Percentiles rank a stretch among this genome's conserved stretches.
These are phyloP conservation scores for Danio kyathit DNA, from an alignment of 2,797 vertebrate genomes.

Conservation along the genomic window DNA sequence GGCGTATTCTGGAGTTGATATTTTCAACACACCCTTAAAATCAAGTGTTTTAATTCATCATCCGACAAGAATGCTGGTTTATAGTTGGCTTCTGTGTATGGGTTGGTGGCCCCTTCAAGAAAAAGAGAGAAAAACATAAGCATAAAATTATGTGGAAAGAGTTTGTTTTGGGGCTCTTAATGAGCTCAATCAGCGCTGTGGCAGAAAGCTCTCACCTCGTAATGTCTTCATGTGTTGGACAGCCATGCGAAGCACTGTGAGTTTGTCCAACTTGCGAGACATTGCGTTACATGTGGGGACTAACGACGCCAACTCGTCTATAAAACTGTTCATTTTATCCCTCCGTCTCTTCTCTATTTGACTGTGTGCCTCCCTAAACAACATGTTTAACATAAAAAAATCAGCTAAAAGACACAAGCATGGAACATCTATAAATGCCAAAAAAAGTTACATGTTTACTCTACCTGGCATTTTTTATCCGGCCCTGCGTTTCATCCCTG, in stretches of 20 bases:
- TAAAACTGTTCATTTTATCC: conserved; percentile 99
- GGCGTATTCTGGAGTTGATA: neutral
- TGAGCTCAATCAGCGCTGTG: neutral
- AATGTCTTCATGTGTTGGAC: conserved; percentile 99
- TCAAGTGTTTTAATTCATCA: conserved; percentile 97
- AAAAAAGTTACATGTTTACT: neutral
- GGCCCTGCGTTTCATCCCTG: conserved; percentile 90
- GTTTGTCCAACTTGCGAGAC: conserved; percentile 97
- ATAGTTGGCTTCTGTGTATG: conserved; percentile 98
- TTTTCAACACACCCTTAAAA: conserved; percentile 88
- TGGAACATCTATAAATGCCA: neutral
- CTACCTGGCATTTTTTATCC: conserved; percentile 98
- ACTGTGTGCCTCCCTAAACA: conserved; percentile 93
- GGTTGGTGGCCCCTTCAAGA: conserved; percentile 90
- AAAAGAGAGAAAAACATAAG: neutral
- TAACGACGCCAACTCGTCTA: conserved; percentile 95
- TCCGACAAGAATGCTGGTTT: conserved; percentile 98
- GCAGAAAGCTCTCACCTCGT: conserved; percentile 82
- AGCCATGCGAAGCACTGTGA: conserved; percentile 97
- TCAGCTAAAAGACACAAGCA: neutral
- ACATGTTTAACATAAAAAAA: neutral
- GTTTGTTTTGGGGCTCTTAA: neutral
- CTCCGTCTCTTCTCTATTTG: conserved; percentile 96
- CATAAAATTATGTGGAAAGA: neutral
- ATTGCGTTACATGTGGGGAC: conserved; percentile 98